A percentile compares a stretch with the other conserved stretches of the same genome.
Conservation (phyloP, 2,113 vertebrate species). For the Dasyornis broadbenti region DNA sequence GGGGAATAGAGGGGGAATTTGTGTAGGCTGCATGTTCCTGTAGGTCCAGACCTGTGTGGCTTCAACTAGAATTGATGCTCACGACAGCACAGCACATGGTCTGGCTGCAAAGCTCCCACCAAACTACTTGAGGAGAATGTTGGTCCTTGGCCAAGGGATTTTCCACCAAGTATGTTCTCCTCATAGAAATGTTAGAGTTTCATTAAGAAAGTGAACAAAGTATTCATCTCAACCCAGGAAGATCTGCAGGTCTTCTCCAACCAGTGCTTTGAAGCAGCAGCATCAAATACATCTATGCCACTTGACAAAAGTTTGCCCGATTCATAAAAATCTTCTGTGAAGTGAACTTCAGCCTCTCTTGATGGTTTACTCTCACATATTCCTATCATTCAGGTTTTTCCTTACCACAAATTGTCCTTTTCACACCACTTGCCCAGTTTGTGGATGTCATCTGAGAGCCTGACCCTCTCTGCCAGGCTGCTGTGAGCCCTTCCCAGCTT, state of each 20-base stretch:
- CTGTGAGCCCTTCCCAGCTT: background rate
- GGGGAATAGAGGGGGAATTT: background rate
- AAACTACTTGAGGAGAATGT: background rate
- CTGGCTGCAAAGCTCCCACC: background rate
- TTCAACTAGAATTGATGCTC: background rate
- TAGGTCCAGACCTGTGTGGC: background rate
- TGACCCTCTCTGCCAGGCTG: background rate
- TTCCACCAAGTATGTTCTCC: background rate
- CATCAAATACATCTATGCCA: background rate
- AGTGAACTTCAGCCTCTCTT: background rate
- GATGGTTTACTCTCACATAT: background rate
- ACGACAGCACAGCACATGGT: rapidly evolving
- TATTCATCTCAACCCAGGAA: background rate
- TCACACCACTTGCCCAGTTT: background rate
- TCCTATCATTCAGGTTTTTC: background rate
- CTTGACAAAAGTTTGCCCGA: background rate
- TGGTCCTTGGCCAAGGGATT: background rate
- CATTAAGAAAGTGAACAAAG: background rate
- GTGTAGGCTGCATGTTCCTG: background rate
- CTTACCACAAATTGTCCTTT: background rate
- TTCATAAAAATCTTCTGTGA: background rate
- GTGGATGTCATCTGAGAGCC: background rate
- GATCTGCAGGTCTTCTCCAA: background rate
- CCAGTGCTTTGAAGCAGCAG: background rate
- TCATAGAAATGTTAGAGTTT: background rate